phyloP scores from a whole-genome alignment of 2,113 vertebrate species.

The Pleuronectes platessa region DNA sequence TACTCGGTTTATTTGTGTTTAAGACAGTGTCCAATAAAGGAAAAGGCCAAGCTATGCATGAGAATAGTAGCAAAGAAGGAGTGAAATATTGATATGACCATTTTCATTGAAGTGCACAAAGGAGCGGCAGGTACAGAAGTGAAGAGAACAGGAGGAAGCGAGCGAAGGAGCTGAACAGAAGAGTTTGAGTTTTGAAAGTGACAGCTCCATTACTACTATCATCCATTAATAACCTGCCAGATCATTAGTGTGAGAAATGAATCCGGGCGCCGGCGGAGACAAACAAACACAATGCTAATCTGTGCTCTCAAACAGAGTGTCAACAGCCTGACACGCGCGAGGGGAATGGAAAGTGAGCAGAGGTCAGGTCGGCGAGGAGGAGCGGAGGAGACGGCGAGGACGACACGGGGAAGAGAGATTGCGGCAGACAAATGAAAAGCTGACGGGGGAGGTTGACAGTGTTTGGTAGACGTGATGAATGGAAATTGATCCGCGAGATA shows the following conservation, averaged over 20 bases:
- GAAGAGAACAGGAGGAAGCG: conserved; percentile 4
- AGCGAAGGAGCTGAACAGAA: conserved; percentile 18
- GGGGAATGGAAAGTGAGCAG: conserved; percentile 44
- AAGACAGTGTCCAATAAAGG: too few species aligned
- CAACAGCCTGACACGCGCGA: conserved; percentile 48
- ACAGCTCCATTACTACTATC: conserved; percentile 66
- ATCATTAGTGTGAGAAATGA: conserved; percentile 73
- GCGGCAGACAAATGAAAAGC: conserved; percentile 5
- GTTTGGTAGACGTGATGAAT: conserved; percentile 5
- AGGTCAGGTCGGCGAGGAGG: conserved; percentile 37
- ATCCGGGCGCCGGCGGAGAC: conserved; percentile 44
- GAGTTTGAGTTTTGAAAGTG: conserved; percentile 52
- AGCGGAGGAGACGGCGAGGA: conserved; percentile 6
- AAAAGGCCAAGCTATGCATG: too few species aligned
- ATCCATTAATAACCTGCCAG: conserved; percentile 66
- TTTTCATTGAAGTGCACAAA: background rate
- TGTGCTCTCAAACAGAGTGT: conserved; percentile 51
- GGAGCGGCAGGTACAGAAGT: background rate
- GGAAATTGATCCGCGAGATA: conserved; percentile 24
- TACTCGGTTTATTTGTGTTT: background rate
- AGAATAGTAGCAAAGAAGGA: background rate
- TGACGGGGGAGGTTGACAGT: background rate
- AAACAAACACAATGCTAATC: conserved; percentile 72
- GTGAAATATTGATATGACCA: background rate
- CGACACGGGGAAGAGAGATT: conserved; percentile 6